These are phyloP conservation scores for Mionectes olivaceus DNA, from an alignment of 2,797 vertebrate genomes.

Conservation along the genomic window DNA sequence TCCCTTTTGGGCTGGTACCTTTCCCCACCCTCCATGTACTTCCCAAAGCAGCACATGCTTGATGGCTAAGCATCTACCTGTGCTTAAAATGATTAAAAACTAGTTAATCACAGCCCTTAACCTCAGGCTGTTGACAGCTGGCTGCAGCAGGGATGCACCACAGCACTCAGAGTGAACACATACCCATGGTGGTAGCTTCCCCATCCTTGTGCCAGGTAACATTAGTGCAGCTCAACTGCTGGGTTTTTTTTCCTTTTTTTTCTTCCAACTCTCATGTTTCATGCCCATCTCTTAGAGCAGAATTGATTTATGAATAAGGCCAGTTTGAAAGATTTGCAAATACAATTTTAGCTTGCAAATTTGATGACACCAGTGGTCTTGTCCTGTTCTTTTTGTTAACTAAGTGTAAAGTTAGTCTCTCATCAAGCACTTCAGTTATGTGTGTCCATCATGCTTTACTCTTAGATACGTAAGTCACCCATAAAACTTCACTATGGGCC, in stretches of 20 bases:
- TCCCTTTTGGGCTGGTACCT: not conserved
- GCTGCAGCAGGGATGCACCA: fast-evolving
- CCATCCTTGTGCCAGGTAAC: not conserved
- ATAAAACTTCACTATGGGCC: not conserved
- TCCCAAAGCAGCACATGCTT: not conserved
- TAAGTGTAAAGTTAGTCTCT: fast-evolving
- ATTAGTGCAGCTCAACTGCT: not conserved
- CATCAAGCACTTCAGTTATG: not conserved
- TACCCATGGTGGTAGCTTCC: fast-evolving
- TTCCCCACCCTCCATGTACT: not conserved
- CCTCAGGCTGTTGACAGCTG: not conserved
- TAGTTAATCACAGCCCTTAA: not conserved
- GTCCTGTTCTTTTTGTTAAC: not conserved
- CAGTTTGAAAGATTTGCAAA: not conserved
- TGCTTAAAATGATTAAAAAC: not conserved
- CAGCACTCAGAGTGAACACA: not conserved
- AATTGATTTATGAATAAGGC: not conserved
- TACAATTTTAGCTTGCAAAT: not conserved
- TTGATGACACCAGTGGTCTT: not conserved
- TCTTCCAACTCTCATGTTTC: not conserved
- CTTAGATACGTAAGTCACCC: not conserved
- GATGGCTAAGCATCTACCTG: not conserved
- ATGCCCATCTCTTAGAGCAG: not conserved
- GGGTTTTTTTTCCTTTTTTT: not conserved
- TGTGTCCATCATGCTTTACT: not conserved